Percentiles rank a stretch among this genome's conserved stretches.
These are phyloP conservation scores for Apis cerana DNA, from an alignment of 1,140 invertebrate genomes.

Conservation along the genomic window DNA sequence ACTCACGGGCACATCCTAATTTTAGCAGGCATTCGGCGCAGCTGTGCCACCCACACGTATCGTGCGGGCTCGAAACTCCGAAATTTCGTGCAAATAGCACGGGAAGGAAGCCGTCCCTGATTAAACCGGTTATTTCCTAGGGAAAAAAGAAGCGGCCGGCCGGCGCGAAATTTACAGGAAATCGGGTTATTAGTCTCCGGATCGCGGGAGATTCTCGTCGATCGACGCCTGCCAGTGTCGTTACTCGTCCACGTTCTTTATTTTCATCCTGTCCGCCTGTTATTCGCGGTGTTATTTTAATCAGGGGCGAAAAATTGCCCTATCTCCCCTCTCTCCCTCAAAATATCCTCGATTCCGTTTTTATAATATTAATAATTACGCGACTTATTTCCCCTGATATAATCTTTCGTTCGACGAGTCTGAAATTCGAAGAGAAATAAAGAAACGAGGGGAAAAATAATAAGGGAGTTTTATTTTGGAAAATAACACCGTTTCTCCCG, in stretches of 20 bases:
- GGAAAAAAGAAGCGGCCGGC: conserved; percentile 54
- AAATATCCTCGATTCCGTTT: neutral
- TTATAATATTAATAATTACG: too few relatives aligned
- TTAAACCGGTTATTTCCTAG: conserved; percentile 69
- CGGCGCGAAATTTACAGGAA: conserved; percentile 64
- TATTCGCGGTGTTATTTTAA: conserved; percentile 23
- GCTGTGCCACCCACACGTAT: conserved; percentile 72
- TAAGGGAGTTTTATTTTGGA: too few relatives aligned
- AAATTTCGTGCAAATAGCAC: conserved; percentile 70
- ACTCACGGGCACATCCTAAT: conserved; percentile 67
- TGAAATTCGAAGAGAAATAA: too few relatives aligned
- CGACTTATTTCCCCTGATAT: too few relatives aligned
- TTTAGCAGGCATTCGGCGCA: conserved; percentile 73
- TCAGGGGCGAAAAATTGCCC: neutral
- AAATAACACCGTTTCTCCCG: too few relatives aligned
- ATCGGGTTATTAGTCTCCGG: conserved; percentile 66
- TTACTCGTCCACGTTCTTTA: neutral
- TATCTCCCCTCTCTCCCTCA: neutral
- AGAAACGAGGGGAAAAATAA: too few relatives aligned
- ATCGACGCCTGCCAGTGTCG: conserved; percentile 16
- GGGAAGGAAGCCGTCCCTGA: conserved; percentile 68
- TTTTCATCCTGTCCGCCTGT: neutral
- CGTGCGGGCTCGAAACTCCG: conserved; percentile 67
- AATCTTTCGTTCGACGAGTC: too few relatives aligned
- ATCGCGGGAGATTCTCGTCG: conserved; percentile 30